A percentile compares a stretch with the other conserved stretches of the same genome.
Evolutionary conservation across 92 coral and sea anemone genomes (phyloP).

Genomic region (Actinernus sp.): DNA sequence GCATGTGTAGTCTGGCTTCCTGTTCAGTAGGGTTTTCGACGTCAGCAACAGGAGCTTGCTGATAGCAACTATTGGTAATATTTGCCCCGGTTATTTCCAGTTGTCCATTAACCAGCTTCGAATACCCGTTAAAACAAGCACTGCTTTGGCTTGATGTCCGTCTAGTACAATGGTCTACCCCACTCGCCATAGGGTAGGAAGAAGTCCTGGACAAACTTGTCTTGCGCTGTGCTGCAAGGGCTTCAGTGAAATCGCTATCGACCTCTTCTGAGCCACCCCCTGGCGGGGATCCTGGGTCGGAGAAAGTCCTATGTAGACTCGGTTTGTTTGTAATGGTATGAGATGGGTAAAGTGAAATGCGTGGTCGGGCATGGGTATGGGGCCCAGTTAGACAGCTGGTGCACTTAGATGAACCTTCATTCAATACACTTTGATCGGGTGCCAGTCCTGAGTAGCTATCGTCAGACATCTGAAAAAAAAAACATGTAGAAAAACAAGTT

Average conservation of each 20-base stretch:
- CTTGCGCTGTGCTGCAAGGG: neutral
- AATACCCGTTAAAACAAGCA: neutral
- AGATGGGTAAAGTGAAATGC: neutral
- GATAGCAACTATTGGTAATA: too few species aligned
- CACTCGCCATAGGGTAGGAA: slow-evolving; percentile 7
- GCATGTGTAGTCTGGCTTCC: too few species aligned
- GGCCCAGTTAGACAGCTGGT: neutral
- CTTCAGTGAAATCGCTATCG: neutral
- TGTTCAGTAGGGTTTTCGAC: too few species aligned
- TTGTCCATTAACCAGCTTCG: too few species aligned
- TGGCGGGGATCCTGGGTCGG: slow-evolving; percentile 53
- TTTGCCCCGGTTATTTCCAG: too few species aligned
- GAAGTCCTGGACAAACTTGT: neutral
- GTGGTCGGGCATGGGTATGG: neutral
- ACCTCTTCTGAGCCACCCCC: neutral
- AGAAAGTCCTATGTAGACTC: slow-evolving; percentile 43
- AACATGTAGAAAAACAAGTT: too few species aligned
- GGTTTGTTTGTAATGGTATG: neutral
- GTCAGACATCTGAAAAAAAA: too few species aligned
- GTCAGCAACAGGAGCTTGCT: too few species aligned
- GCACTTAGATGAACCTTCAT: too few species aligned
- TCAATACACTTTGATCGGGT: too few species aligned
- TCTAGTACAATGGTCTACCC: neutral
- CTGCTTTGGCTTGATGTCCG: neutral
- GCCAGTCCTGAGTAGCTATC: too few species aligned